Evolutionary conservation across 2,113 vertebrate species (phyloP).

Genomic region (Crotalus viridis): DNA sequence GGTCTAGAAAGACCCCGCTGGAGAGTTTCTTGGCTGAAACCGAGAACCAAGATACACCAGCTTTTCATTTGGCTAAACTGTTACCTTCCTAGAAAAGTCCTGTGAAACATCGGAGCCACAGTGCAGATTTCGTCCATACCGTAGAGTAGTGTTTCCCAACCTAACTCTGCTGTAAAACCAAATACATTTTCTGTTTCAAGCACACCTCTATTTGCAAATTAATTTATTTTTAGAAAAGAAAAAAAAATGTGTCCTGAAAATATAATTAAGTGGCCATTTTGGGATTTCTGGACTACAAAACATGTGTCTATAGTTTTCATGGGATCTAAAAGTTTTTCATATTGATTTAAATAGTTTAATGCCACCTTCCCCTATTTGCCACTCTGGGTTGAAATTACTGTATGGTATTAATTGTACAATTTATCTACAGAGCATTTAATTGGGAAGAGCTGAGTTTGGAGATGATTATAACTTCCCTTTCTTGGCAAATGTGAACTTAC

Average conservation of each 20-base stretch:
- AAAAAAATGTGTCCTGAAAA: background rate
- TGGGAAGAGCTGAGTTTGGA: background rate
- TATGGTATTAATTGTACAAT: background rate
- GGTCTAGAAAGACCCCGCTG: background rate
- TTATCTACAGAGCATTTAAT: background rate
- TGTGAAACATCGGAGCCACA: background rate
- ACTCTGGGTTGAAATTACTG: background rate
- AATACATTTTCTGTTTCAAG: background rate
- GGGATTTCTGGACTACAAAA: background rate
- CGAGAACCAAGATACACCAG: background rate
- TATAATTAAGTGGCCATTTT: background rate
- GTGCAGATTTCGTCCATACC: background rate
- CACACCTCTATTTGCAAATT: background rate
- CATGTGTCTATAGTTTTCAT: background rate
- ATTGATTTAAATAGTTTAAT: background rate
- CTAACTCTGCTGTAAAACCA: background rate
- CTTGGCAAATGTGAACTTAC: slow-evolving; percentile 13
- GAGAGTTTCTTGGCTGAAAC: background rate
- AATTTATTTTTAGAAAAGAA: background rate
- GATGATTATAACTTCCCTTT: background rate
- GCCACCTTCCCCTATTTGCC: background rate
- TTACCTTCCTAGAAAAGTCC: background rate
- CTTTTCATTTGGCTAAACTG: background rate
- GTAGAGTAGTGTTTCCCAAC: background rate
- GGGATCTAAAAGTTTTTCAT: background rate